Percentiles rank a stretch among this genome's conserved stretches.
These are phyloP conservation scores for Cantharis rufa DNA, from an alignment of 2,888 invertebrate genomes.

Conservation along the genomic window DNA sequence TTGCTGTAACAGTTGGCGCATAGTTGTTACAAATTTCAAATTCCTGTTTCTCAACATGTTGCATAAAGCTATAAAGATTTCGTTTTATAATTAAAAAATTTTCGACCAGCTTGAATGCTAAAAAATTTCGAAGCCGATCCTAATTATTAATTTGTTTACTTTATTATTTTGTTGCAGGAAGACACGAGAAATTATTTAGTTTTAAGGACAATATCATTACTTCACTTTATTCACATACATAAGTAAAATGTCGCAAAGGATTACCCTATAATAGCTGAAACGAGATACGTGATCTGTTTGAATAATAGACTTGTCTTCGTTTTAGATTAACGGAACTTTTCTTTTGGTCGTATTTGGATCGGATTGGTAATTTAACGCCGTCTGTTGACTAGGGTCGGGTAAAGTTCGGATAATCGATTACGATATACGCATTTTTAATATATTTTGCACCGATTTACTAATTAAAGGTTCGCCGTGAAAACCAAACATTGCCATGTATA, in stretches of 20 bases:
- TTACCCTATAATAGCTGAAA: slow-evolving; percentile 35
- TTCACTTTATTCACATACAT: slow-evolving; percentile 8
- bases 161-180: not conserved
- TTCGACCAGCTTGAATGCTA: not conserved
- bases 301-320: slow-evolving; percentile 35
- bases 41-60: slow-evolving; percentile 17
- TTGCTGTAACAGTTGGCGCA: slow-evolving; percentile 15
- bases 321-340: slow-evolving; percentile 39
- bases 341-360: slow-evolving; percentile 29
- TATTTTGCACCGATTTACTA: not conserved
- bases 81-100: slow-evolving; percentile 13
- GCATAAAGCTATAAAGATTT: slow-evolving; percentile 2
- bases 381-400: slow-evolving; percentile 25
- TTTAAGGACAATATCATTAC: not conserved
- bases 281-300: slow-evolving; percentile 39
- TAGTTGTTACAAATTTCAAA: slow-evolving; percentile 12
- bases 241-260: slow-evolving; percentile 28
- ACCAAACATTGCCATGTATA: not conserved
- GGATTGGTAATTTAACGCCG: slow-evolving; percentile 29
- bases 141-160: not conserved
- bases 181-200: not conserved
- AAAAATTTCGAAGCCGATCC: not conserved
- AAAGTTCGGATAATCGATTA: slow-evolving; percentile 27
- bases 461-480: not conserved
- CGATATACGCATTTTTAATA: slow-evolving; percentile 21